A percentile compares a stretch with the other conserved stretches of the same genome.
phyloP scores from a whole-genome alignment of 2,888 invertebrate species.

The Acanthosepion esculentum region DNA sequence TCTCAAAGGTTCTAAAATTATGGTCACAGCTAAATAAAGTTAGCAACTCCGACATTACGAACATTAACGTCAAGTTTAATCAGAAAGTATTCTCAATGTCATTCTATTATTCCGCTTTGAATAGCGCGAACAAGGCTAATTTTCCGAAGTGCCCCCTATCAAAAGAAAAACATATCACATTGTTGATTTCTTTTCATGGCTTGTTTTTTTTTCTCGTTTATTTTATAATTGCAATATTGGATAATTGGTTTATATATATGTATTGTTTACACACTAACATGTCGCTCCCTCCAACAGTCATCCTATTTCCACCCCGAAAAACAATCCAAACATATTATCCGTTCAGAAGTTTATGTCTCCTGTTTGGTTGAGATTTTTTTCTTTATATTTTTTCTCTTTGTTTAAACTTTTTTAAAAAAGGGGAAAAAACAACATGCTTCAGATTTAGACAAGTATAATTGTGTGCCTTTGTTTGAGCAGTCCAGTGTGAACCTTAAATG shows the following conservation, averaged over 20 bases:
- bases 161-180: background rate
- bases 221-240: background rate
- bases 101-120: background rate
- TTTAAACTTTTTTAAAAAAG: background rate
- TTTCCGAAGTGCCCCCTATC: background rate
- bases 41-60: background rate
- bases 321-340: background rate
- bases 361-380: background rate
- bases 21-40: too few relatives aligned
- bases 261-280: background rate
- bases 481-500: slow-evolving; percentile 33
- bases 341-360: background rate
- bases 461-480: background rate
- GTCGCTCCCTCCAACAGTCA: background rate
- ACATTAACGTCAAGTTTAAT: background rate
- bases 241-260: slow-evolving; percentile 6
- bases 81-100: background rate
- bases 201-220: background rate
- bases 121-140: background rate
- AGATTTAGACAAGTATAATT: background rate
- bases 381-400: background rate
- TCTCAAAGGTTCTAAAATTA: too few relatives aligned
- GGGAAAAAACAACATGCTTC: background rate
- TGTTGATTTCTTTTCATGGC: background rate
- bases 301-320: background rate